phyloP scores from a whole-genome alignment of 2,113 vertebrate genomes.

The Heterotilapia buettikoferi region DNA sequence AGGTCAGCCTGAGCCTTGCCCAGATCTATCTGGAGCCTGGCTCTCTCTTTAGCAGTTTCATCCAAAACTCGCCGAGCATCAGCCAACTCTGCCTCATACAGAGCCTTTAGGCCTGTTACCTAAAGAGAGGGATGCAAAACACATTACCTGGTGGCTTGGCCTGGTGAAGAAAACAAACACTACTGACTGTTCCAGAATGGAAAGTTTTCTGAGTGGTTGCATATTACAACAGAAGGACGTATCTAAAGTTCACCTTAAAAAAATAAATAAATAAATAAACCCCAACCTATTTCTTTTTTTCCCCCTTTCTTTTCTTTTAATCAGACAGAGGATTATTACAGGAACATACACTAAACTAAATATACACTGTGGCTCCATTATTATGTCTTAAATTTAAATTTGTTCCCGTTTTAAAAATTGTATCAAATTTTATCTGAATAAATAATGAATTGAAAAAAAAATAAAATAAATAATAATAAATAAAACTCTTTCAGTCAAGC shows the following conservation, averaged over 20 bases:
- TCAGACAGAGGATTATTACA: not conserved
- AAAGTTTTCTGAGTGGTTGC: not conserved
- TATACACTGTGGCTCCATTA: not conserved
- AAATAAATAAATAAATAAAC: accelerated
- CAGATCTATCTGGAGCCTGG: conserved; percentile 88
- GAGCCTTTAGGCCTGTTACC: conserved; percentile 86
- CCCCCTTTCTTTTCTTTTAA: not conserved
- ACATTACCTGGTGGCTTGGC: not conserved
- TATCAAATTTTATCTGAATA: not conserved
- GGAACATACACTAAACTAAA: not conserved
- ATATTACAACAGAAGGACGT: not conserved
- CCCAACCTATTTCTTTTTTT: accelerated
- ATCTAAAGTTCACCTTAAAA: not conserved
- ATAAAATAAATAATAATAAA: not conserved
- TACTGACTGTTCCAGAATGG: not conserved
- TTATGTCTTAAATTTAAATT: not conserved
- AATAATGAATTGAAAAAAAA: not conserved
- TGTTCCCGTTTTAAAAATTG: not conserved
- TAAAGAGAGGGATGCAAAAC: conserved; percentile 32
- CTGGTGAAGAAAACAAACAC: not conserved
- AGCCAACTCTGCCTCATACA: conserved; percentile 90
- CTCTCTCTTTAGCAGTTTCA: conserved; percentile 88
- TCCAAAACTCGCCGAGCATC: conserved; percentile 90
- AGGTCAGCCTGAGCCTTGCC: conserved; percentile 85
- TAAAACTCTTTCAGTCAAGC: not conserved